phyloP scores from a whole-genome alignment of 2,888 invertebrate species.

The Drosophila kambysellisi region DNA sequence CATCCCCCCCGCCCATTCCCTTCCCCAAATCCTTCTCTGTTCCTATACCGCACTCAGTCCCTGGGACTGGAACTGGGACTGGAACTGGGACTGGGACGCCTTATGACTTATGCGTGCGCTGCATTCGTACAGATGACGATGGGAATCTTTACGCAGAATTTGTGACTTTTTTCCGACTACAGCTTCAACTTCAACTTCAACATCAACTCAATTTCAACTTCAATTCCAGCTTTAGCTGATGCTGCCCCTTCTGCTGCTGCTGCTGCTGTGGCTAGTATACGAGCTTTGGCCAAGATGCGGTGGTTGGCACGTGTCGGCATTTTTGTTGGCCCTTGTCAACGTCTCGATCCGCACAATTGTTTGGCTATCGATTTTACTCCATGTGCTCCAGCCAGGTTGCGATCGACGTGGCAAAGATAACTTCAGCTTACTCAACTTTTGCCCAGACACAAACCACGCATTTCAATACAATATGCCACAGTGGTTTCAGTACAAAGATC shows the following conservation, averaged over 20 bases:
- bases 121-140: slow-evolving; percentile 64
- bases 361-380: slow-evolving; percentile 60
- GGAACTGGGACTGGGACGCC: slow-evolving; percentile 16
- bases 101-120: slow-evolving; percentile 75
- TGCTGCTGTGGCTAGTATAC: slow-evolving; percentile 21
- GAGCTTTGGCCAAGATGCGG: slow-evolving; percentile 41
- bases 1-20: too few species aligned
- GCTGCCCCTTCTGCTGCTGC: slow-evolving; percentile 5
- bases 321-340: slow-evolving; percentile 44
- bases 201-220: slow-evolving; percentile 20
- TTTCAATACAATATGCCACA: neutral
- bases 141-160: slow-evolving; percentile 73
- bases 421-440: slow-evolving; percentile 31
- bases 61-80: neutral
- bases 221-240: slow-evolving; percentile 19
- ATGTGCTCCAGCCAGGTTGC: slow-evolving; percentile 22
- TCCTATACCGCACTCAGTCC: neutral
- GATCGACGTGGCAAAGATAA: slow-evolving; percentile 67
- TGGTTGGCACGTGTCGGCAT: slow-evolving; percentile 69
- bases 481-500: neutral
- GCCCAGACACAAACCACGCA: slow-evolving; percentile 26
- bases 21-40: neutral
- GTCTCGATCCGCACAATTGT: slow-evolving; percentile 41
- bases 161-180: slow-evolving; percentile 24
- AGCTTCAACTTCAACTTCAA: slow-evolving; percentile 6